Evolutionary conservation across 2,888 invertebrate genomes (phyloP).

Genomic region (Zonitis immaculata): DNA sequence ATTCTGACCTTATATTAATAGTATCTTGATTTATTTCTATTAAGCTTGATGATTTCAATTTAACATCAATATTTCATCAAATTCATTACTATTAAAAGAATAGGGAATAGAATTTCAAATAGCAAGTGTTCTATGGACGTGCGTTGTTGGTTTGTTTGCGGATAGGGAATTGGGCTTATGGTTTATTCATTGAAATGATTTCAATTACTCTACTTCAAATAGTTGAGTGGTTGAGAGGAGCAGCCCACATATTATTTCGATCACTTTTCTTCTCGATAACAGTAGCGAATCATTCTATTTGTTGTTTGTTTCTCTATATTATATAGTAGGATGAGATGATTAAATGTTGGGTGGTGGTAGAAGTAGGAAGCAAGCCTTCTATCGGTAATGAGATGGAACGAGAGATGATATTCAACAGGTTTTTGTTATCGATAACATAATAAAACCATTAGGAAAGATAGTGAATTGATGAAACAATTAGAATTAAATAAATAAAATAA

Average conservation of each 20-base stretch:
- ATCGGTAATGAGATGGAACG: constrained; percentile 5
- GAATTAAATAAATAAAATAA: background rate
- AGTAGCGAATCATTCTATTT: background rate
- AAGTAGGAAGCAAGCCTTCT: too few species aligned
- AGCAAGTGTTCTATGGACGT: constrained; percentile 29
- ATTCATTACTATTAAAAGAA: background rate
- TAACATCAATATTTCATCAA: background rate
- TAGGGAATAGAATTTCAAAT: constrained; percentile 1
- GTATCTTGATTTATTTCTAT: too few species aligned
- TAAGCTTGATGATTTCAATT: too few species aligned
- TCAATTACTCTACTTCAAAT: constrained; percentile 32
- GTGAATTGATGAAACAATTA: background rate
- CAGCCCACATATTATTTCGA: background rate
- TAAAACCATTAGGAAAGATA: constrained; percentile 7
- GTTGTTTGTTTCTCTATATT: background rate
- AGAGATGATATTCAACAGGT: constrained; percentile 11
- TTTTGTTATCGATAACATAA: background rate
- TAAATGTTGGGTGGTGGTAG: constrained; percentile 4
- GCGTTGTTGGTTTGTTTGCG: constrained; percentile 34
- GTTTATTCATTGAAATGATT: constrained; percentile 39
- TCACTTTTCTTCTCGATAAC: background rate
- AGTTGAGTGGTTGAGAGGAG: background rate
- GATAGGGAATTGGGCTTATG: constrained; percentile 31
- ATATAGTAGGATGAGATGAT: background rate
- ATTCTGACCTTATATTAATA: too few species aligned